Percentiles rank a stretch among this genome's conserved stretches.
Conservation (phyloP, 2,888 invertebrate species). For the Platycheirus albimanus region DNA sequence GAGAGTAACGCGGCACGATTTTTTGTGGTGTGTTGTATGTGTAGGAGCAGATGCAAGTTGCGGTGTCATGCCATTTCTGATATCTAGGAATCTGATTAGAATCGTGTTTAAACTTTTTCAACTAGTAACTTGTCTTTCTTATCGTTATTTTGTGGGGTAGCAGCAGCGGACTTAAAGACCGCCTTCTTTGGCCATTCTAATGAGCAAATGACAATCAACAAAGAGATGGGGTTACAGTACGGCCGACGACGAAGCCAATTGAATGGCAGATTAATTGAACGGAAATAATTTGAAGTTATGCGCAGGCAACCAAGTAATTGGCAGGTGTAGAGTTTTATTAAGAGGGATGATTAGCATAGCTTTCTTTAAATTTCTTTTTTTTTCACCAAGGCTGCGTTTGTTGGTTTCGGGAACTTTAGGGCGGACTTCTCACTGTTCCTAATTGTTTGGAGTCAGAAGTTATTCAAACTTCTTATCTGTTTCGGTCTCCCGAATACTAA, state of each 20-base stretch:
- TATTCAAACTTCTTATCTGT: no score
- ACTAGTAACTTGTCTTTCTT: conserved; percentile 36
- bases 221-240: conserved; percentile 42
- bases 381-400: no score
- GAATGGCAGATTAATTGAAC: conserved; percentile 61
- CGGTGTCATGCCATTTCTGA: conserved; percentile 62
- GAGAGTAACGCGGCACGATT: conserved; percentile 50
- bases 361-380: no score
- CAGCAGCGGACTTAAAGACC: neutral
- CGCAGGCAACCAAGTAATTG: conserved; percentile 55
- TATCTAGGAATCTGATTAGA: conserved; percentile 72
- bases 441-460: no score
- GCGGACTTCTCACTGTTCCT: no score
- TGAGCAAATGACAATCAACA: conserved; percentile 60
- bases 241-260: conserved; percentile 41
- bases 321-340: conserved; percentile 44
- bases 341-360: conserved; percentile 5
- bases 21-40: conserved; percentile 37
- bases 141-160: conserved; percentile 34
- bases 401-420: no score
- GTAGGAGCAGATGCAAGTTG: conserved; percentile 67
- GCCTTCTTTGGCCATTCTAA: conserved; percentile 47
- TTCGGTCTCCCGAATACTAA: no score
- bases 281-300: conserved; percentile 66
- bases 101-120: conserved; percentile 38